phyloP scores from a whole-genome alignment of 1,140 invertebrate genomes.

The Leptinotarsa undecemlineata region DNA sequence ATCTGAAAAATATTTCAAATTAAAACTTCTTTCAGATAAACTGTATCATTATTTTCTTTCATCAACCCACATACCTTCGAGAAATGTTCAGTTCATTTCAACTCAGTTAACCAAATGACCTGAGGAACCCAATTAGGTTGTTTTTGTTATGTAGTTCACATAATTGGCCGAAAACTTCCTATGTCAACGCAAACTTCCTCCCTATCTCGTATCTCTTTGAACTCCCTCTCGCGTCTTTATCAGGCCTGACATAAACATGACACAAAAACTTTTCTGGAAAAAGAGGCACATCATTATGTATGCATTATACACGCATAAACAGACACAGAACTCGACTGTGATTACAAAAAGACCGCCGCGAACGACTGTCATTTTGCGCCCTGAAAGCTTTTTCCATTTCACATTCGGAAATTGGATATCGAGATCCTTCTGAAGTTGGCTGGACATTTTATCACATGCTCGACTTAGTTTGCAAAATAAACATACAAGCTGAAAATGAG shows the following conservation, averaged over 20 bases:
- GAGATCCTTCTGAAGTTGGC: neutral
- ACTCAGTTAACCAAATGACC: neutral
- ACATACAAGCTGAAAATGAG: neutral
- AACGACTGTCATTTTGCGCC: slow-evolving; percentile 10
- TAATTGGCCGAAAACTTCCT: neutral
- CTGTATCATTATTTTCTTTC: no score
- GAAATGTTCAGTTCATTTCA: no score
- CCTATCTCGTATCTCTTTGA: neutral
- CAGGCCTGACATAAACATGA: neutral
- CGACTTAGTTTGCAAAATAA: neutral
- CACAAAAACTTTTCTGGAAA: neutral
- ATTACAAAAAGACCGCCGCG: slow-evolving; percentile 13
- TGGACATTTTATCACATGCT: slow-evolving; percentile 12
- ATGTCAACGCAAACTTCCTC: neutral
- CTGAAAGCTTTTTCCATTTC: slow-evolving; percentile 3
- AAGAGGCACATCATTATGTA: slow-evolving; percentile 14
- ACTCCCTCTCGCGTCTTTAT: neutral
- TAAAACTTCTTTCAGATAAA: no score
- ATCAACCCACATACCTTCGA: no score
- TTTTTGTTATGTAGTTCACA: neutral
- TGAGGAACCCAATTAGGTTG: neutral
- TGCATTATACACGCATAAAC: slow-evolving; percentile 10
- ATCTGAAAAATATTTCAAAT: no score
- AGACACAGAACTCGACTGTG: slow-evolving; percentile 16
- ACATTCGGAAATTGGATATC: slow-evolving; percentile 16